A percentile compares a stretch with the other conserved stretches of the same genome.
Evolutionary conservation across 2,113 vertebrate species (phyloP).

Genomic region (Callocephalon fimbriatum): DNA sequence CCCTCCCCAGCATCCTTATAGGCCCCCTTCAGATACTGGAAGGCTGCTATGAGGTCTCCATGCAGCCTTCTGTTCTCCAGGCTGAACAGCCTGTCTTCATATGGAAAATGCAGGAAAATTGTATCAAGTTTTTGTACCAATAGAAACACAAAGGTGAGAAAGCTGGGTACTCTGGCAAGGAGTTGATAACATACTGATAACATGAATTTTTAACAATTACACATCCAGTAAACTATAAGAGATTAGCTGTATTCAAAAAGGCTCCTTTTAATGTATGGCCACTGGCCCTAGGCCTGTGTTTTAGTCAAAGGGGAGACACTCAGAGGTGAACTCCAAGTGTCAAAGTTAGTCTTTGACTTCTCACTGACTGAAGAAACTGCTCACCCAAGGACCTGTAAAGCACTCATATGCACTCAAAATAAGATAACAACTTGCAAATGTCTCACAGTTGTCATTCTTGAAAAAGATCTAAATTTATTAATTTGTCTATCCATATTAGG

Average conservation of each 20-base stretch:
- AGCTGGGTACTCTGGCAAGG: neutral
- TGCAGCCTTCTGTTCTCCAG: neutral
- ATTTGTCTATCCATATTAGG: neutral
- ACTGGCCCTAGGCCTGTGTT: neutral
- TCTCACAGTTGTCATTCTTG: neutral
- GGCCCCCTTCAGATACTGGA: neutral
- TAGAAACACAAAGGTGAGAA: neutral
- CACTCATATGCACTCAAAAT: neutral
- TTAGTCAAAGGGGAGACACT: neutral
- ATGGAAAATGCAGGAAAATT: neutral
- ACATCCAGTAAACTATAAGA: neutral
- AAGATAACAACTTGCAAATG: neutral
- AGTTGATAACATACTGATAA: neutral
- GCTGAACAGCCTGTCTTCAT: neutral
- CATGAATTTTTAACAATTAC: neutral
- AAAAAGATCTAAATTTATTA: neutral
- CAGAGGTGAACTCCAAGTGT: neutral
- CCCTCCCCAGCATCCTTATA: neutral
- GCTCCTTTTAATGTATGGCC: accelerated
- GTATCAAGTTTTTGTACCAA: neutral
- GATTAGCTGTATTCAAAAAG: neutral
- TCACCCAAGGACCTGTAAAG: neutral
- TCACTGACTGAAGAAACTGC: neutral
- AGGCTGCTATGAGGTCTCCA: neutral
- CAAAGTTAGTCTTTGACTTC: neutral